A percentile compares a stretch with the other conserved stretches of the same genome.
phyloP scores from a whole-genome alignment of 1,140 invertebrate species.

The Notospermus geniculatus region DNA sequence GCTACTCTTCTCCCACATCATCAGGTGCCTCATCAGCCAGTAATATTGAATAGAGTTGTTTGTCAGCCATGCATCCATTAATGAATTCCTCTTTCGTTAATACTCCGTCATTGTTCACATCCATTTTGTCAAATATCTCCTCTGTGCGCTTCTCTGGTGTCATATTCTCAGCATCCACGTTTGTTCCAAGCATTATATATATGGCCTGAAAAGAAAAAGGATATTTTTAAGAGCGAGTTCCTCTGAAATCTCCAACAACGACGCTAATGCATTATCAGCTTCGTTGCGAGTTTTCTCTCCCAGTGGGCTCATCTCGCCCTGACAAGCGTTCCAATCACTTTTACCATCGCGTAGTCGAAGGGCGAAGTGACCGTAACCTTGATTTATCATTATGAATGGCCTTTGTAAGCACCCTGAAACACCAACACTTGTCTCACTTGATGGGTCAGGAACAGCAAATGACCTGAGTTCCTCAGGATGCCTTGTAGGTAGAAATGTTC shows the following conservation, averaged over 20 bases:
- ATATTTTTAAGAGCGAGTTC: neutral
- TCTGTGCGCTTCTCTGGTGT: conserved; percentile 91
- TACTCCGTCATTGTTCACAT: conserved; percentile 97
- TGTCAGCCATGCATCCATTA: conserved; percentile 97
- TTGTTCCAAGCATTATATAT: conserved; percentile 86
- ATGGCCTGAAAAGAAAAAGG: conserved; percentile 76
- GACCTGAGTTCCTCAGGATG: too few relatives aligned
- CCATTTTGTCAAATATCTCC: conserved; percentile 99
- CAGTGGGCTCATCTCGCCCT: too few relatives aligned
- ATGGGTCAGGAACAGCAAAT: too few relatives aligned
- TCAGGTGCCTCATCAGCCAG: conserved; percentile 7
- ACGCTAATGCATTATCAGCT: too few relatives aligned
- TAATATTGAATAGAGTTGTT: conserved; percentile 72
- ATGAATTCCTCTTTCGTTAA: conserved; percentile 98
- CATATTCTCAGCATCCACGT: conserved; percentile 52
- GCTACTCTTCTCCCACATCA: conserved; percentile 4
- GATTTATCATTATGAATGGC: too few relatives aligned
- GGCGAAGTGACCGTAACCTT: too few relatives aligned
- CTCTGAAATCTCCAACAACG: too few relatives aligned
- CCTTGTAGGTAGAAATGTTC: neutral
- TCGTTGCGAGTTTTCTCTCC: too few relatives aligned
- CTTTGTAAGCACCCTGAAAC: too few relatives aligned
- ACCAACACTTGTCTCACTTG: too few relatives aligned
- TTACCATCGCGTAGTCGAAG: too few relatives aligned
- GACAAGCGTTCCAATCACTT: too few relatives aligned